Percentiles rank a stretch among this genome's conserved stretches.
Conservation (phyloP, 2,797 vertebrate species). For the Brotula barbata region DNA sequence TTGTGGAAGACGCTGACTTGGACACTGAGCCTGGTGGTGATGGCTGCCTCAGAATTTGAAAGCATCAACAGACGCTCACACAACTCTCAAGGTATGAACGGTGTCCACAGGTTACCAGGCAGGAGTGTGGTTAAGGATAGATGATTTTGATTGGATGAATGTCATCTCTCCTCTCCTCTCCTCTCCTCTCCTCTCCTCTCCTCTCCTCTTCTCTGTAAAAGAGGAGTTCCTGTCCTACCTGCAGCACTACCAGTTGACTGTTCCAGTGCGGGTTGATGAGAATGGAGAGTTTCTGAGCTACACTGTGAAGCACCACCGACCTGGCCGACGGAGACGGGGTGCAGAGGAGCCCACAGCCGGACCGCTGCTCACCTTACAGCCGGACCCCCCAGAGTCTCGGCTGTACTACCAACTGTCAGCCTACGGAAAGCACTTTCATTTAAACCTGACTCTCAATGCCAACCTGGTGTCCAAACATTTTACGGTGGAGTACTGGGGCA, state of each 20-base stretch:
- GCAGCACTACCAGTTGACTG: constrained; percentile 96
- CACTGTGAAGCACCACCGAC: constrained; percentile 95
- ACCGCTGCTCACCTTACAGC: constrained; percentile 61
- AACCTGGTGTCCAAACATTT: constrained; percentile 95
- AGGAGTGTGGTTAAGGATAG: no score
- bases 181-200: constrained; percentile 4
- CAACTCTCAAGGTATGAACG: constrained; percentile 93
- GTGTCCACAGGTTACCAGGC: background rate
- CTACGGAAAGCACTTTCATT: constrained; percentile 98
- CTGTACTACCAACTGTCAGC: constrained; percentile 98
- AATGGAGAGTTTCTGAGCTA: constrained; percentile 96
- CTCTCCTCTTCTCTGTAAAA: constrained; percentile 72
- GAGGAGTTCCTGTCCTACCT: constrained; percentile 99
- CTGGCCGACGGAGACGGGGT: constrained; percentile 88
- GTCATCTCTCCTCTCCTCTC: no score
- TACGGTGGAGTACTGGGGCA: constrained; percentile 96
- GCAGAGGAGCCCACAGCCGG: constrained; percentile 56
- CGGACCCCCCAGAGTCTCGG: constrained; percentile 82
- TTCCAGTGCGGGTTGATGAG: constrained; percentile 93
- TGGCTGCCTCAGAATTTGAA: constrained; percentile 93
- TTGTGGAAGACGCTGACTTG: constrained; percentile 98
- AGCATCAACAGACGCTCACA: constrained; percentile 88
- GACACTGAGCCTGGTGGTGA: constrained; percentile 94
- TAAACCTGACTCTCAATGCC: constrained; percentile 96
- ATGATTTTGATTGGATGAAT: no score